Evolutionary conservation across 1,140 invertebrate species (phyloP).

Genomic region (Centruroides vittatus): DNA sequence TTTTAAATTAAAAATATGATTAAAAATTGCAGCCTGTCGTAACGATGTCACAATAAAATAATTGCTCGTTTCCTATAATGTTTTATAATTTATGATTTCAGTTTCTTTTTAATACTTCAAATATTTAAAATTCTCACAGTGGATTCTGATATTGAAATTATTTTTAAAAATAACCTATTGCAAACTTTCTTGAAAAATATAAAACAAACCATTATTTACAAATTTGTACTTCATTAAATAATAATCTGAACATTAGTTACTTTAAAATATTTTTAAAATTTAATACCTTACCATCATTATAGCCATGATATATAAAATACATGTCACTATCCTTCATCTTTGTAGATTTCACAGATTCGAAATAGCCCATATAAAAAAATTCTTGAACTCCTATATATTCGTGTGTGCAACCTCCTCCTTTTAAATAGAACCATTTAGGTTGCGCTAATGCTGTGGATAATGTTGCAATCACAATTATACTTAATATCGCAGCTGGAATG

Average conservation of each 20-base stretch:
- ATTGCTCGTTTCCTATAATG: too few relatives aligned
- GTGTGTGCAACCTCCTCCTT: slow-evolving; percentile 13
- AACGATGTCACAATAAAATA: too few relatives aligned
- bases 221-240: too few relatives aligned
- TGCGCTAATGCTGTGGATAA: slow-evolving; percentile 18
- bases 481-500: slow-evolving; percentile 14
- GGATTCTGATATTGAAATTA: too few relatives aligned
- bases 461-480: slow-evolving; percentile 15
- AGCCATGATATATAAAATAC: slow-evolving; percentile 8
- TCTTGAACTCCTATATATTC: slow-evolving; percentile 15
- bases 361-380: slow-evolving; percentile 12
- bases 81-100: too few relatives aligned
- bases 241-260: neutral
- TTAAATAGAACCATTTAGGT: slow-evolving; percentile 20
- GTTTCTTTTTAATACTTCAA: too few relatives aligned
- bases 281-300: slow-evolving; percentile 6
- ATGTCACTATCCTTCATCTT: neutral
- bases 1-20: too few relatives aligned
- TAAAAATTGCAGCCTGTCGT: too few relatives aligned
- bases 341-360: slow-evolving; percentile 1
- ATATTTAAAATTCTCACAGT: too few relatives aligned
- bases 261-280: neutral
- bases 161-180: too few relatives aligned
- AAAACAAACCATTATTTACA: too few relatives aligned
- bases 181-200: too few relatives aligned